A percentile compares a stretch with the other conserved stretches of the same genome.
phyloP scores from a whole-genome alignment of 2,888 invertebrate species.

The Aphrophora alni region DNA sequence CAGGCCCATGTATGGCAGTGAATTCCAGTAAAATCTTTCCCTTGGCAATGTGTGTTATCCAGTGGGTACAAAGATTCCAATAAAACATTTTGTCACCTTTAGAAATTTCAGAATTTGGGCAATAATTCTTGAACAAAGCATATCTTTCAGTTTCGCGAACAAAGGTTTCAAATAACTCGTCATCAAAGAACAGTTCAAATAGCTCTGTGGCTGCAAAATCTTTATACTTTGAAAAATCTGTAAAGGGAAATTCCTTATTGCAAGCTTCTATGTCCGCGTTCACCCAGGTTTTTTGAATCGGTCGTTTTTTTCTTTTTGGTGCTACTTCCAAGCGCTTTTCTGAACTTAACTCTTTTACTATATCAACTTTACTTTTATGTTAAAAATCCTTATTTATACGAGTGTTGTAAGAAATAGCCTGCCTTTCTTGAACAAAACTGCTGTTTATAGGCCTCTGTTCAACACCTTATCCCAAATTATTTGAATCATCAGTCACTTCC shows the following conservation, averaged over 20 bases:
- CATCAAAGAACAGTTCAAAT: neutral
- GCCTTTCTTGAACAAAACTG: too few relatives aligned
- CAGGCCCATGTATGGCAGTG: slow-evolving; percentile 43
- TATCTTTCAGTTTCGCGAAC: slow-evolving; percentile 39
- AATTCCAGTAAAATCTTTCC: slow-evolving; percentile 28
- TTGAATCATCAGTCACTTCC: too few relatives aligned
- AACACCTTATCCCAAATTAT: too few relatives aligned
- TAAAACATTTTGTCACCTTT: slow-evolving; percentile 30
- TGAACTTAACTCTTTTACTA: too few relatives aligned
- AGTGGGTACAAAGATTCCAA: slow-evolving; percentile 44
- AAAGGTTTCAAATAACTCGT: slow-evolving; percentile 40
- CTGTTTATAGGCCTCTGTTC: too few relatives aligned
- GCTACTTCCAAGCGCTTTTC: too few relatives aligned
- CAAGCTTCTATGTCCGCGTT: neutral
- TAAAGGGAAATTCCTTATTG: neutral
- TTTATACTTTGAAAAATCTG: neutral
- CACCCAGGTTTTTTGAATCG: neutral
- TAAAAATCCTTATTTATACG: too few relatives aligned
- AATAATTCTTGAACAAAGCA: slow-evolving; percentile 45
- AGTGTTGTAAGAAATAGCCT: too few relatives aligned
- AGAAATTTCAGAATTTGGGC: slow-evolving; percentile 41
- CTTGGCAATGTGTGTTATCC: slow-evolving; percentile 47
- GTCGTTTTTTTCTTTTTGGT: neutral
- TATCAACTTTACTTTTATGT: too few relatives aligned
- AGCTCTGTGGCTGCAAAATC: neutral